Conservation (phyloP, 2,797 vertebrate genomes). For the Brachymystax lenok region DNA sequence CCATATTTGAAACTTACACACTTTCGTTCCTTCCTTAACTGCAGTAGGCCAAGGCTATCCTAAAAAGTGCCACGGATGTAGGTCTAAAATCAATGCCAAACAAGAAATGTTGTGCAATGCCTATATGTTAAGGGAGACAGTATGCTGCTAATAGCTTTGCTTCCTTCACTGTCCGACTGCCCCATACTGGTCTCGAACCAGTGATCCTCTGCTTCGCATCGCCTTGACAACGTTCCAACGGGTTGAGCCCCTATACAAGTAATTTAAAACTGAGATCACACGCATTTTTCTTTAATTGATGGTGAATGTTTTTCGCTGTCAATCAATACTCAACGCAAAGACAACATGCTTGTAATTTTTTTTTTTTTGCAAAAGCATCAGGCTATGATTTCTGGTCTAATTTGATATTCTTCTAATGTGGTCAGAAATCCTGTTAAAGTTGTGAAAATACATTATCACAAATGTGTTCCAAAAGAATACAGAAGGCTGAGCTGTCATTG, state of each 20-base stretch:
- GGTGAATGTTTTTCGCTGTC: conserved; percentile 34
- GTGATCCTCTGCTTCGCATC: no score
- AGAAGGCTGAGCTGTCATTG: no score
- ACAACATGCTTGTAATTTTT: not conserved
- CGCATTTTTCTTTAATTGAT: conserved; percentile 38
- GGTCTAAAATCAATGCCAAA: conserved; percentile 41
- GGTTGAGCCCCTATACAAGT: conserved; percentile 11
- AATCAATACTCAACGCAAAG: conserved; percentile 15
- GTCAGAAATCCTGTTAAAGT: not conserved
- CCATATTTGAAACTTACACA: no score
- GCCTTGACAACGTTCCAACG: no score
- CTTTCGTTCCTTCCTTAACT: no score
- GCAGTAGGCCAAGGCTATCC: not conserved
- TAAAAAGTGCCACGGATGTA: not conserved
- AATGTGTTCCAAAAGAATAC: no score
- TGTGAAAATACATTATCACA: not conserved
- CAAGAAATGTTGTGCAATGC: conserved; percentile 38
- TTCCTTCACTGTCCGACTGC: no score
- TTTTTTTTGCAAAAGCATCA: not conserved
- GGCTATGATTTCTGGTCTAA: not conserved
- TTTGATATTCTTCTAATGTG: not conserved
- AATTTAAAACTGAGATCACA: conserved; percentile 30
- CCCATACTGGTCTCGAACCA: no score
- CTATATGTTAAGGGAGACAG: conserved; percentile 20
- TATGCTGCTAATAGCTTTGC: no score